Conservation (phyloP, 2,888 invertebrate species). For the Lamellibrachia columna region DNA sequence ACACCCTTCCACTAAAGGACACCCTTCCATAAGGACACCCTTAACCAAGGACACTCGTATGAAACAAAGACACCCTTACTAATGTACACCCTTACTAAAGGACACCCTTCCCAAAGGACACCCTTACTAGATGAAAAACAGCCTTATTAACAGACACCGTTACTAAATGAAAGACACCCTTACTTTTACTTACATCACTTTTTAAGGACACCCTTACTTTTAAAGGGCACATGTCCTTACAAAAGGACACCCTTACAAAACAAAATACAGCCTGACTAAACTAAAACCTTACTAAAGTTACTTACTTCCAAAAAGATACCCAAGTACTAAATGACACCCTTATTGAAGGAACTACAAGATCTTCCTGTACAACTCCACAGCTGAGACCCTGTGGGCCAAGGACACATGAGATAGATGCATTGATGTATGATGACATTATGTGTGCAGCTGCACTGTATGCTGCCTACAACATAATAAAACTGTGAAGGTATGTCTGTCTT, state of each 20-base stretch:
- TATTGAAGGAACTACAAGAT: not conserved
- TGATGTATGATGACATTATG: not conserved
- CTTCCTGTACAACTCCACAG: not conserved
- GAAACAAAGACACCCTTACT: no score
- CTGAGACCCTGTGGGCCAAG: not conserved
- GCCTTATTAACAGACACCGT: no score
- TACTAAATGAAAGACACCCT: no score
- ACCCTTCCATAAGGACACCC: no score
- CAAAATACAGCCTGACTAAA: not conserved
- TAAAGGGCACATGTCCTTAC: not conserved
- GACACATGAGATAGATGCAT: not conserved
- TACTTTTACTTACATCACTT: no score
- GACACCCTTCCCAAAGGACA: no score
- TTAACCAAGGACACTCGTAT: no score
- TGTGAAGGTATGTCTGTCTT: constrained; percentile 16
- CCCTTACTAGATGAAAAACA: no score
- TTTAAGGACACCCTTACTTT: not conserved
- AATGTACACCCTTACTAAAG: no score
- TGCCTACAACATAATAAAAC: constrained; percentile 5
- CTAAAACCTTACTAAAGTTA: no score
- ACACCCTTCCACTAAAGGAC: no score
- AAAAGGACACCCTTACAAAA: not conserved
- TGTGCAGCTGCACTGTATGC: not conserved
- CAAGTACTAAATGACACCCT: not conserved
- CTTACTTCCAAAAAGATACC: not conserved